Base-by-base conservation (phyloP, 1,140 invertebrate genomes). In the Drosophila nannoptera region DNA sequence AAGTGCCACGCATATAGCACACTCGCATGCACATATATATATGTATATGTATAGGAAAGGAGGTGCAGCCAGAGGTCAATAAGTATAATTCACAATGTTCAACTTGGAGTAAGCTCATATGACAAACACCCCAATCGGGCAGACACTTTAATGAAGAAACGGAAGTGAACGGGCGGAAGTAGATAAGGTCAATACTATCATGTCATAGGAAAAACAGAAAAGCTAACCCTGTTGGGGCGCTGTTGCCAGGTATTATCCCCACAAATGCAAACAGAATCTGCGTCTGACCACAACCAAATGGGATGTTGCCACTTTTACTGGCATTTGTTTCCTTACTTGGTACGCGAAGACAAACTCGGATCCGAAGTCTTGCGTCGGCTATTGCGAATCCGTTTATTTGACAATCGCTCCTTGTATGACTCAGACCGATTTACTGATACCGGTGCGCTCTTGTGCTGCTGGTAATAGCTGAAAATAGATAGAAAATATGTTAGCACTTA, bases 291-390 rank as follows among this genome's bases (percentile, higher is more conserved):
- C 12, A 42, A 4, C 4, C 12, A 40, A 22, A 22, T 31, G 11
- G 9, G 29, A 33, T 5, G 29, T n/a, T 50, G 12, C 4, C 38
- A 12, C n/a, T 36, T 53, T 7, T 54, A 29, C 7, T 16, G 5
- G 9, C 5, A 14, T 56, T 16, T 6, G 9, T 49, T 60, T 66
- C 91, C 91, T 92, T 88, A 93, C 92, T 92, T 93, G 77, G 92
- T 92, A 90, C 94, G 94, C 40, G 93, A 94, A 11, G 86, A 86
- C 46, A 94, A 91, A 90, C 94, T 94, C 9, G 93, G 93, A 90
- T 94, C 93, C 73, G 93, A 94, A 48, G 93, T 94, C 90, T 94
- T 94, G 76, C 93, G 91, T 69, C 92, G 92, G 87, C 94, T 94
- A 72, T 93, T 91, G 68, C 93, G 89, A 78, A 93, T 93, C 71